Base-by-base conservation (phyloP, 1,140 invertebrate species). In the Zaprionus tsacasi region DNA sequence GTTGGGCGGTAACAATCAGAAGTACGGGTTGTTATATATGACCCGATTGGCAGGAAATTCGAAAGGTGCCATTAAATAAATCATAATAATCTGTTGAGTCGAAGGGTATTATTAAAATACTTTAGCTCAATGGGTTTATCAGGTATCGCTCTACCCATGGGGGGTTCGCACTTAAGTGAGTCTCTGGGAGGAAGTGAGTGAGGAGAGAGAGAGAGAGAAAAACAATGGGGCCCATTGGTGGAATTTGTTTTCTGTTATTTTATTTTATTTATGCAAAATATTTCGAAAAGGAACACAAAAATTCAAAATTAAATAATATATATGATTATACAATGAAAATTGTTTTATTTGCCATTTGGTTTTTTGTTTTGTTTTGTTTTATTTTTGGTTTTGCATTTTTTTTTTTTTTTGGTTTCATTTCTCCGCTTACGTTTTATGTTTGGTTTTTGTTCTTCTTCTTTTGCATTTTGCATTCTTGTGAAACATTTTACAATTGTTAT, bases 231-330 rank as follows among this genome's bases (percentile, higher is more conserved):
- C 25, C 38, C 48, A 58, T 65, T 70, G 52, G 38, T n/a, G 38
- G 55, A 36, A 45, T 81, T 91, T 87, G 76, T 91, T 91, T 89
- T 91, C 82, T 91, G 79, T 91, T 86, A 89, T 91, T 91, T 91
- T 91, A 83, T 85, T 89, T 91, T 91, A 91, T 91, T 91, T 91
- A 91, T 91, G 90, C 90, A 91, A 91, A 91, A 91, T 91, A 91
- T 91, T 91, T 91, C 86, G 86, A 91, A 91, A 91, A 90, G 89
- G 70, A 91, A 91, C 90, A 91, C 73, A 91, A 90, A 85, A 88
- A 90, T 86, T 89, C 43, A 79, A 81, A 89, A 83, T 81, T 63
- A 89, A 89, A 89, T 89, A 21, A 21, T 72, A 89, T 87, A 87
- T 85, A 88, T 89, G 85, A 90, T 89, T 89, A 89, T 85, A 89